Conservation (phyloP, 2,797 vertebrate species). For the Spatula versicolor region DNA sequence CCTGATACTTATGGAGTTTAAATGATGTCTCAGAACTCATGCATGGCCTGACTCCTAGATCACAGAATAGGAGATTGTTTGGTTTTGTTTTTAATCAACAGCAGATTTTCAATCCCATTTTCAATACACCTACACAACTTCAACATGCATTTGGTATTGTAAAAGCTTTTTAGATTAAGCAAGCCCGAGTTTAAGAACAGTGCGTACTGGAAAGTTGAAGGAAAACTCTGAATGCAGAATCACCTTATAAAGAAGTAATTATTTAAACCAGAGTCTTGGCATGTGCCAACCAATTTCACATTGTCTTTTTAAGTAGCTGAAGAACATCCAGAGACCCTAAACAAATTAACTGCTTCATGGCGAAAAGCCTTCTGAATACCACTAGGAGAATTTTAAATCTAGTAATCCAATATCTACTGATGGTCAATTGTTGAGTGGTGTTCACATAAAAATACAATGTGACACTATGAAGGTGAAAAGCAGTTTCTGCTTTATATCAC, state of each 20-base stretch:
- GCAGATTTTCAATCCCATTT: neutral
- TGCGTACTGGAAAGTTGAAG: neutral
- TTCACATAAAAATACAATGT: neutral
- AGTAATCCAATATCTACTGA: neutral
- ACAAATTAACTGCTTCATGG: neutral
- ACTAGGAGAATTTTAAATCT: neutral
- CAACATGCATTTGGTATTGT: neutral
- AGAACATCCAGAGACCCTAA: neutral
- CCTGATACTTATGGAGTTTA: neutral
- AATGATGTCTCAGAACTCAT: neutral
- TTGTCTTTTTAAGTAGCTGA: neutral
- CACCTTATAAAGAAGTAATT: neutral
- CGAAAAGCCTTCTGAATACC: neutral
- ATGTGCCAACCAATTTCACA: neutral
- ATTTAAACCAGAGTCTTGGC: neutral
- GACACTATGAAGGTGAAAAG: neutral
- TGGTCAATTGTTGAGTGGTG: neutral
- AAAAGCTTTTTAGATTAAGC: neutral
- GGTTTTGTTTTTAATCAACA: neutral
- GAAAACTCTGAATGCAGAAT: neutral
- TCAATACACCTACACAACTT: neutral
- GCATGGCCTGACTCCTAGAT: neutral
- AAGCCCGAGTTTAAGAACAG: neutral
- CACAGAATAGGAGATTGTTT: neutral
- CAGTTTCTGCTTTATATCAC: neutral